phyloP scores from a whole-genome alignment of 35 echinoderm and acorn worm genomes.

The Lytechinus variegatus region DNA sequence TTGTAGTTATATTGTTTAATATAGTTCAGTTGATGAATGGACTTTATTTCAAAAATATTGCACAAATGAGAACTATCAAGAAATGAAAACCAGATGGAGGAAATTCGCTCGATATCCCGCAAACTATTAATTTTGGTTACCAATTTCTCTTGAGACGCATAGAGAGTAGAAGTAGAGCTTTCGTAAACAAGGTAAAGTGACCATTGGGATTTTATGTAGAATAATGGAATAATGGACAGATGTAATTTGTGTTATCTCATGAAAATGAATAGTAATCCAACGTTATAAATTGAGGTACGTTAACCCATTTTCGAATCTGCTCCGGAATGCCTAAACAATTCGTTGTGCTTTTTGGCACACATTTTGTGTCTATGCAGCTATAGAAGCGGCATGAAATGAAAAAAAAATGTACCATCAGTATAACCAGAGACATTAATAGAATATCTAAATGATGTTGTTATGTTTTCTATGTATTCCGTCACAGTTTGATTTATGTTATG shows the following conservation, averaged over 20 bases:
- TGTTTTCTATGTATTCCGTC: no score
- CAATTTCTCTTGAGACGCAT: neutral
- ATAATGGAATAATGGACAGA: slow-evolving; percentile 5
- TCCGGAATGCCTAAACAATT: no score
- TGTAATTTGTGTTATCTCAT: neutral
- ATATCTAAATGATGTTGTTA: no score
- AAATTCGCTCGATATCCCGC: neutral
- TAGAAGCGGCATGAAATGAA: no score
- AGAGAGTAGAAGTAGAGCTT: neutral
- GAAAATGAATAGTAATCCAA: neutral
- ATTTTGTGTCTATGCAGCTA: no score
- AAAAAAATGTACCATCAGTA: no score
- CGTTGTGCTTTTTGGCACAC: no score
- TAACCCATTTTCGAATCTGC: neutral
- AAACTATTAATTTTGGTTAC: no score
- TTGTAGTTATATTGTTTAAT: neutral
- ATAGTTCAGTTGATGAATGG: neutral
- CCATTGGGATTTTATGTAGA: neutral
- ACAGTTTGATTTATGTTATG: no score
- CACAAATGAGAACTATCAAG: neutral
- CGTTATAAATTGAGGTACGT: neutral
- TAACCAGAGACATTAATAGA: no score
- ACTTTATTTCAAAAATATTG: neutral
- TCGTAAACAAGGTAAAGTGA: neutral
- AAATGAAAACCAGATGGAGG: neutral